Evolutionary conservation across 30 jellyfish, hydroid and myxozoan species (phyloP).

Genomic region (Morbakka virulenta): DNA sequence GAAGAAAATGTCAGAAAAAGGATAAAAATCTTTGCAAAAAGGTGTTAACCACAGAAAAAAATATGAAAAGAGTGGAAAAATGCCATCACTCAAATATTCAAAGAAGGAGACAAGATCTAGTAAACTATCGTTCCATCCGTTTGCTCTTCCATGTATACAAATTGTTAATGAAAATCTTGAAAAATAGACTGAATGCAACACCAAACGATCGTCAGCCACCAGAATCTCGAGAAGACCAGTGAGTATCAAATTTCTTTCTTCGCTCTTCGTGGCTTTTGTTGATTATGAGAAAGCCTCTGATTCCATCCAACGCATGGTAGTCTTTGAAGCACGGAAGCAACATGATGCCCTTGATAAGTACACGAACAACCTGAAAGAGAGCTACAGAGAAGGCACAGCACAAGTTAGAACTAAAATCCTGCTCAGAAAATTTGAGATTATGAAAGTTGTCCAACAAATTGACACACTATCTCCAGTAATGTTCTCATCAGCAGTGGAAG

Average conservation of each 20-base stretch:
- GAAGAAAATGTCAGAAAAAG: not conserved
- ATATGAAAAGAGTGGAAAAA: not conserved
- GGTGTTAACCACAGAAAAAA: not conserved
- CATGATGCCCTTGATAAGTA: too few species aligned
- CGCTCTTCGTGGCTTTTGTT: conserved; percentile 16
- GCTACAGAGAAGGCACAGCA: too few species aligned
- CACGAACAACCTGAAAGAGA: too few species aligned
- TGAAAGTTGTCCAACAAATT: too few species aligned
- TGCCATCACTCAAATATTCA: too few species aligned
- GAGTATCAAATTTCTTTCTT: conserved; percentile 9
- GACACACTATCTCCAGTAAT: too few species aligned
- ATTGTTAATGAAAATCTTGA: conserved; percentile 5
- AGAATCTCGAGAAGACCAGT: conserved; percentile 34
- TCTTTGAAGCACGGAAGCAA: too few species aligned
- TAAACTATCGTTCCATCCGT: not conserved
- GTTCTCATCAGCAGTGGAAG: too few species aligned
- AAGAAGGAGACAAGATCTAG: not conserved
- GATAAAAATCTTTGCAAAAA: not conserved
- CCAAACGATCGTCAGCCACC: conserved; percentile 31
- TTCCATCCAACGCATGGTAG: too few species aligned
- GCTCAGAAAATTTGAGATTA: too few species aligned
- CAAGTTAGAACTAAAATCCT: too few species aligned
- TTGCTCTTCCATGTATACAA: not conserved
- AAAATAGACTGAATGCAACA: conserved; percentile 12
- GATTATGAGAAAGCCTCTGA: conserved; percentile 27